Conservation (phyloP, 2,113 vertebrate species). For the Sinocyclocheilus maitianheensis region DNA sequence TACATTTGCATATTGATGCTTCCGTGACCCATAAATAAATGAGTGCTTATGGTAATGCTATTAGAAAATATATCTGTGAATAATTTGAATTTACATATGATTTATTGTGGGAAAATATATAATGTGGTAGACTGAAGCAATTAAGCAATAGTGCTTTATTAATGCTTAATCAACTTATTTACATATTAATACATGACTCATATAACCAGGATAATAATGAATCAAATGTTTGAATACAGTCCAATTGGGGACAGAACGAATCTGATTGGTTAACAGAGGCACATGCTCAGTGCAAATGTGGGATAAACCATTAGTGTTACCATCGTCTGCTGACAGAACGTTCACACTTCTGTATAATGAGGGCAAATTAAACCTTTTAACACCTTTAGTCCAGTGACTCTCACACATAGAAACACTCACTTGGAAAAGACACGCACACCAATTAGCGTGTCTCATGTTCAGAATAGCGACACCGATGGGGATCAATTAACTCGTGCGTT, state of each 20-base stretch:
- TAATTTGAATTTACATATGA: not conserved
- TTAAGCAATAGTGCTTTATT: not conserved
- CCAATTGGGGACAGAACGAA: not conserved
- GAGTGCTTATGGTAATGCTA: conserved; percentile 4
- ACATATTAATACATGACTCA: not conserved
- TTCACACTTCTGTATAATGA: conserved; percentile 52
- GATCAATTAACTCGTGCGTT: conserved; percentile 33
- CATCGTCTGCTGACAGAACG: conserved; percentile 38
- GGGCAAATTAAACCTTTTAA: conserved; percentile 55
- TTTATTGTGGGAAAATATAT: conserved; percentile 11
- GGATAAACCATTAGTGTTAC: not conserved
- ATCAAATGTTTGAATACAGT: not conserved
- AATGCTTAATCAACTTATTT: not conserved
- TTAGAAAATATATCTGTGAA: conserved; percentile 31
- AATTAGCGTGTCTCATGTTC: conserved; percentile 41
- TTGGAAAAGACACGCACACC: conserved; percentile 2
- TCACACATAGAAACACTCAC: conserved; percentile 24
- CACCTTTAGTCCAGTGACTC: conserved; percentile 42
- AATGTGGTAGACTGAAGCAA: not conserved
- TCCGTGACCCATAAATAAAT: conserved; percentile 25
- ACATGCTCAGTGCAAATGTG: conserved; percentile 7
- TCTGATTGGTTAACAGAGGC: not conserved
- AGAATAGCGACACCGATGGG: conserved; percentile 45
- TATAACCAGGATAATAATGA: not conserved
- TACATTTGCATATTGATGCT: conserved; percentile 11